phyloP scores from a whole-genome alignment of 2,113 vertebrate species.

The Calonectris borealis region DNA sequence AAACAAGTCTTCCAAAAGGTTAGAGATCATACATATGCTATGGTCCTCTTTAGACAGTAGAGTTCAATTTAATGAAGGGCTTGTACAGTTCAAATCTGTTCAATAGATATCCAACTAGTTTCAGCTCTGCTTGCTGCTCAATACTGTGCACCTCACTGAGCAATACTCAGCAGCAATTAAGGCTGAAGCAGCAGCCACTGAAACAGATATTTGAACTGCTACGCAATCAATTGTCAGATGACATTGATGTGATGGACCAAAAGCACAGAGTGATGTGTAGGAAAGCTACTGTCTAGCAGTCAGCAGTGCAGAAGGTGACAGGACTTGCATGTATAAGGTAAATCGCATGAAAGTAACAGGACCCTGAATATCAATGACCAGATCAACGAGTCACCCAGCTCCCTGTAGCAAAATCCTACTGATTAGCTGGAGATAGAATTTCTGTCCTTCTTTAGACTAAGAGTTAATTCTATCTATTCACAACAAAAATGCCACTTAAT shows the following conservation, averaged over 20 bases:
- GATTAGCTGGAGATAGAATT: background rate
- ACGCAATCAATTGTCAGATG: background rate
- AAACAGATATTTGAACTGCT: background rate
- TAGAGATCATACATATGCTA: background rate
- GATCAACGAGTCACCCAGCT: background rate
- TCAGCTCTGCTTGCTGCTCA: background rate
- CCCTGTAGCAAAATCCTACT: background rate
- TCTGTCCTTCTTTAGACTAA: background rate
- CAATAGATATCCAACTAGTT: background rate
- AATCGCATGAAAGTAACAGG: background rate
- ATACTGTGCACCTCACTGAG: background rate
- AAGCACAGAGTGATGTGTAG: background rate
- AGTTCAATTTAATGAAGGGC: background rate
- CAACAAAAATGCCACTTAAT: background rate
- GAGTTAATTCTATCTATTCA: background rate
- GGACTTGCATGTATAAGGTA: background rate
- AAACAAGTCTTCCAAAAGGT: background rate
- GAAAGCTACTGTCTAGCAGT: background rate
- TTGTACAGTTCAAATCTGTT: background rate
- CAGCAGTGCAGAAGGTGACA: background rate
- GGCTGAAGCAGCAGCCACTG: background rate
- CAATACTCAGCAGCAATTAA: background rate
- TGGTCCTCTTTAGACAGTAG: background rate
- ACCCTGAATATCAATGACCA: background rate
- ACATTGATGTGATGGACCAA: background rate